Percentiles rank a stretch among this genome's conserved stretches.
phyloP scores from a whole-genome alignment of 2,797 vertebrate species.

The Pseudochaenichthys georgianus region DNA sequence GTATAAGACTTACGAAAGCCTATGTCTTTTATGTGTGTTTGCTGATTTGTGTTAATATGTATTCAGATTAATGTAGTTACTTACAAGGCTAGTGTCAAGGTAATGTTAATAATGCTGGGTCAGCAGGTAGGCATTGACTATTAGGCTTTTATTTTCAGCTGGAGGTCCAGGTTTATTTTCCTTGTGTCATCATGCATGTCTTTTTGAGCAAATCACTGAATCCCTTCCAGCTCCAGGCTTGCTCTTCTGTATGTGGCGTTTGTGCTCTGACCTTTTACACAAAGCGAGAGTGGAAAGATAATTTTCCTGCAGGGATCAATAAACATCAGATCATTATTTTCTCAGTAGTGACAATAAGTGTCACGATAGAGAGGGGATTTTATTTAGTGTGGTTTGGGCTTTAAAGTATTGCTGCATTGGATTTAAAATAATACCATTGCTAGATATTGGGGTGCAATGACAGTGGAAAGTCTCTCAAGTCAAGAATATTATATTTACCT shows the following conservation, averaged over 20 bases:
- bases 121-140: not conserved
- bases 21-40: not conserved
- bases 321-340: constrained; percentile 47
- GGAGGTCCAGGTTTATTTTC: not conserved
- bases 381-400: constrained; percentile 17
- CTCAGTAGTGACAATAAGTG: constrained; percentile 36
- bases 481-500: constrained; percentile 1
- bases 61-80: not conserved
- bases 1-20: not conserved
- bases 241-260: constrained; percentile 35
- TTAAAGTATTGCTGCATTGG: constrained; percentile 15
- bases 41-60: not conserved
- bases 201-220: constrained; percentile 36
- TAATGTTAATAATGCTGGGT: not conserved
- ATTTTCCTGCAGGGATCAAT: constrained; percentile 52
- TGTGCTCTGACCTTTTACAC: constrained; percentile 54
- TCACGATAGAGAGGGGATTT: constrained; percentile 29
- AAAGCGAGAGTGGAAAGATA: constrained; percentile 2
- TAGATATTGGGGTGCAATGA: not conserved
- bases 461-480: not conserved
- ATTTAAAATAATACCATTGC: constrained; percentile 6
- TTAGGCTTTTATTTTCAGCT: not conserved
- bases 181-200: not conserved
- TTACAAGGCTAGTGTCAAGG: not conserved
- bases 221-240: constrained; percentile 3